A percentile compares a stretch with the other conserved stretches of the same genome.
Evolutionary conservation across 2,113 vertebrate genomes (phyloP).

Genomic region (Urocynchramus pylzowi): DNA sequence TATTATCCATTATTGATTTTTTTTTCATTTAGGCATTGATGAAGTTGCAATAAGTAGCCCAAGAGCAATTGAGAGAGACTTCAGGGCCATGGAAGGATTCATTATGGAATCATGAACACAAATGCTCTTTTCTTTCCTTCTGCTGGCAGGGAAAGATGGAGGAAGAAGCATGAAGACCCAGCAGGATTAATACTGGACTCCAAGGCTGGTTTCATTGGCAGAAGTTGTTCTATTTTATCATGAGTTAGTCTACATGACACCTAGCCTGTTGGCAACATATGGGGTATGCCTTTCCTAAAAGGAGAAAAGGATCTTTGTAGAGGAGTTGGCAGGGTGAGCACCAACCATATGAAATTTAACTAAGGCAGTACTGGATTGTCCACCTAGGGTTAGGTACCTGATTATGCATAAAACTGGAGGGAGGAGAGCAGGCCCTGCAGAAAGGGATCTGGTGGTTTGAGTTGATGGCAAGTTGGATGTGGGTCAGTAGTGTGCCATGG

Average conservation of each 20-base stretch:
- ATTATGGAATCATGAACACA: not conserved
- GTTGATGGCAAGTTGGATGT: not conserved
- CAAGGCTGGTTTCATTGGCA: not conserved
- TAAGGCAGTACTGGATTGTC: not conserved
- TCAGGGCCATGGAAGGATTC: not conserved
- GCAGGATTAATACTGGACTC: not conserved
- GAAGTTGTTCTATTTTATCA: not conserved
- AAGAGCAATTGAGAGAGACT: not conserved
- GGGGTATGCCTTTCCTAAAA: not conserved
- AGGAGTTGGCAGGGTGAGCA: not conserved
- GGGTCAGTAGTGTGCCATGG: not conserved
- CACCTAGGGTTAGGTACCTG: no score
- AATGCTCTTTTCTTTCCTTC: not conserved
- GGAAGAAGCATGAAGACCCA: not conserved
- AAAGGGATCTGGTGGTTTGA: not conserved
- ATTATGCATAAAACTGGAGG: not conserved
- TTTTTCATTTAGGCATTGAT: not conserved
- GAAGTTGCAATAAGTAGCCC: not conserved
- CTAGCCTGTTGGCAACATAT: fast-evolving
- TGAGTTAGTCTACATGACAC: not conserved
- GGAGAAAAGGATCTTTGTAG: not conserved
- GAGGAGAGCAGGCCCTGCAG: not conserved
- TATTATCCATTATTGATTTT: not conserved
- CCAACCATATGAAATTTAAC: not conserved
- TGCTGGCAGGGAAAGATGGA: not conserved